Evolutionary conservation across 2,888 invertebrate genomes (phyloP), one percentile per base, ranked within the genome.

Genomic region (Drosophila subquinaria): DNA sequence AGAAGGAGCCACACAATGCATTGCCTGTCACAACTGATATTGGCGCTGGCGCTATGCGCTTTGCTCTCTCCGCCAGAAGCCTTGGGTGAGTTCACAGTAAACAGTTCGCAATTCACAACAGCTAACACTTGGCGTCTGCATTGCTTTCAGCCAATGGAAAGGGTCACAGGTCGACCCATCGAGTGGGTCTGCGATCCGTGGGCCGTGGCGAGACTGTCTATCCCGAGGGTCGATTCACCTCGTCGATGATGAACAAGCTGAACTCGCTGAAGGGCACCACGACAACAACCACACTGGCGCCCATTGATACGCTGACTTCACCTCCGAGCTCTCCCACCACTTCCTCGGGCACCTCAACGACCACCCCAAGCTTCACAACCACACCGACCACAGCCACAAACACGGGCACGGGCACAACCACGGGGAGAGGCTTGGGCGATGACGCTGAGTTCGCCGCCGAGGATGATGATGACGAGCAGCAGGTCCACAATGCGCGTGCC

Each of bases 41-140:
- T 73, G 80, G 87, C 86, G 4, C 13, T 84, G 63, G 78, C 79
- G 78, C 71, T 89, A 4, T 85, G 84, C 69, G 81, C 81, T 42
- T 61, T 82, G 13, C 35, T 79, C 20, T 57, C 69, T 11, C 69
- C 77, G 13, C 30, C 73, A 15, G 68, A 71, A 30, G 64, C 56
- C 4, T 36, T 42, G 20, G 87, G 87, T 87, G 69, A 82, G 89
- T 77, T 23, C 6, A 11, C n/a, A 43, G 11, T 33, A 9, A 10
- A 11, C 2, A 11, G 30, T 0, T 43, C 2, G 3, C 10, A 15
- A 11, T 13, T 10, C 2, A 15, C 8, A 30, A 9, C 15, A 20
- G 23, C 6, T 55, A 20, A 20, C 5, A 5, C 3, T 17, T 17
- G 15, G 1, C 15, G 20, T 30, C n/a, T 3, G 6, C 10, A 11